These are phyloP conservation scores for Oceanodroma tethys DNA, from an alignment of 2,113 vertebrate species.

Conservation along the genomic window DNA sequence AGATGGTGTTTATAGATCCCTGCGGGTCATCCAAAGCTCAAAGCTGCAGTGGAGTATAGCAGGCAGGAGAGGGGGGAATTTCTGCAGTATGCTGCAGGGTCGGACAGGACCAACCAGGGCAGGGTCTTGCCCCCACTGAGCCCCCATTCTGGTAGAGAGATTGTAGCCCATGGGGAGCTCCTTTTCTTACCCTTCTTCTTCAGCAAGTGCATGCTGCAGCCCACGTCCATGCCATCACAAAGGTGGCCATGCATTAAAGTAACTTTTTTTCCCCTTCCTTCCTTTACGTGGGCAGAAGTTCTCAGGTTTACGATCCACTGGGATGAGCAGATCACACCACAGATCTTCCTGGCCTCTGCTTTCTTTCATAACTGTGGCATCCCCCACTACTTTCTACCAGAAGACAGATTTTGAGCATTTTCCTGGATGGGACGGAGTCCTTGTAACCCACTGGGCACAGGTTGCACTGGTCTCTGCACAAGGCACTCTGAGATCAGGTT, in stretches of 20 bases:
- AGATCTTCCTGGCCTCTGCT: not conserved
- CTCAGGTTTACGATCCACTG: not conserved
- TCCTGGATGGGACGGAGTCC: not conserved
- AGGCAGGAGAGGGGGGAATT: not conserved
- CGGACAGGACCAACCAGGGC: not conserved
- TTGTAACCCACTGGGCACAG: rapidly evolving
- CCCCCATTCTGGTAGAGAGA: not conserved
- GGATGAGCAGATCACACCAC: not conserved
- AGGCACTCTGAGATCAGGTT: not conserved
- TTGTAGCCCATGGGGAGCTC: rapidly evolving
- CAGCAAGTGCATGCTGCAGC: not conserved
- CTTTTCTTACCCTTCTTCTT: not conserved
- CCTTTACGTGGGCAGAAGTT: not conserved
- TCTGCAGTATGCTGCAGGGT: not conserved
- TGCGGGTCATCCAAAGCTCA: not conserved
- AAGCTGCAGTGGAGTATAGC: not conserved
- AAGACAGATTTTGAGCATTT: not conserved
- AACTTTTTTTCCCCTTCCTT: not conserved
- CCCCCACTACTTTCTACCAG: not conserved
- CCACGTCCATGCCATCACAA: too few relatives aligned
- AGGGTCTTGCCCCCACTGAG: not conserved
- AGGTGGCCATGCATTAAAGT: not conserved
- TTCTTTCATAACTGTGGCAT: not conserved
- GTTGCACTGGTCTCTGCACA: not conserved
- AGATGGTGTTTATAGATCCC: not conserved